Evolutionary conservation across 1,140 invertebrate species (phyloP).

Genomic region (Lamellibrachia luymesi): DNA sequence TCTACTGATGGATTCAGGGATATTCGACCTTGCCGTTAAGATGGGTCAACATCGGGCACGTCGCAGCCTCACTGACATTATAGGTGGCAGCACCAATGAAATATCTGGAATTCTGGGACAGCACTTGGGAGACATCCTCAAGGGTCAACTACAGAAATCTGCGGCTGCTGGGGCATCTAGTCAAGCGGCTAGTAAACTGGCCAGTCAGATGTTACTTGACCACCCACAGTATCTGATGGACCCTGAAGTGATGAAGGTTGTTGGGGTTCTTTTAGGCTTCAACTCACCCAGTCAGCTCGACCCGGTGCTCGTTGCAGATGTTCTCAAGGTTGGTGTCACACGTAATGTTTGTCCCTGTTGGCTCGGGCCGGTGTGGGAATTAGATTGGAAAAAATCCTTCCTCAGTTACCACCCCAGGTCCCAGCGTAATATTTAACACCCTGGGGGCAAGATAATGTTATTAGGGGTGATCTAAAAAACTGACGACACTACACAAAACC

Average conservation of each 20-base stretch:
- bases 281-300: background rate
- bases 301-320: conserved; percentile 29
- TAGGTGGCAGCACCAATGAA: background rate
- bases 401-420: too few relatives aligned
- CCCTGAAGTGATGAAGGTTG: conserved; percentile 18
- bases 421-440: too few relatives aligned
- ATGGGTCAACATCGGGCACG: background rate
- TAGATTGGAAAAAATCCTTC: background rate
- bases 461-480: too few relatives aligned
- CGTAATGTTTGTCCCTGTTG: background rate
- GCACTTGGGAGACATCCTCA: background rate
- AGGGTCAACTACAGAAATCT: background rate
- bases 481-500: too few relatives aligned
- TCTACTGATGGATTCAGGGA: background rate
- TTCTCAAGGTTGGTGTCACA: conserved; percentile 31
- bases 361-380: background rate
- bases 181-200: background rate
- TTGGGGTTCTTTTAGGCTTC: background rate
- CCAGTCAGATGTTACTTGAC: background rate
- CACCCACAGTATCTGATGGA: conserved; percentile 20
- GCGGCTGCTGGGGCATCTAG: too few relatives aligned
- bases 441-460: too few relatives aligned
- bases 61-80: background rate
- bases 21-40: background rate
- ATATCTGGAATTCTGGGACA: background rate